phyloP scores from a whole-genome alignment of 92 coral and sea anemone species.

The Hydrozoanthus gracilis region DNA sequence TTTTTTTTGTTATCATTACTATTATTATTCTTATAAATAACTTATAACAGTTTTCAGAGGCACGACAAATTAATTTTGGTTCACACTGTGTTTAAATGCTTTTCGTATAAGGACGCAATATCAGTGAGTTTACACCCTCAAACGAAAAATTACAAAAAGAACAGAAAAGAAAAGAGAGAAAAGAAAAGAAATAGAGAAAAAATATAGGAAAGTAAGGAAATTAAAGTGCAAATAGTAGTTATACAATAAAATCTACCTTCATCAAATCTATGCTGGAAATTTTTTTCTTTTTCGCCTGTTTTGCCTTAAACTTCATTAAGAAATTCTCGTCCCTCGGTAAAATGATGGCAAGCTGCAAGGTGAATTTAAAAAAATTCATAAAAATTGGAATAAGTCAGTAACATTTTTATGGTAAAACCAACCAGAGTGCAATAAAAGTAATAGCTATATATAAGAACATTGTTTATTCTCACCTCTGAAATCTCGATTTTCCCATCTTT shows the following conservation, averaged over 20 bases:
- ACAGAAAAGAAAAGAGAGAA: no score
- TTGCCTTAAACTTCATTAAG: conserved; percentile 1
- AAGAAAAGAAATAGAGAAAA: no score
- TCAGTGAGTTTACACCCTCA: no score
- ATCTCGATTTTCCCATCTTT: conserved; percentile 45
- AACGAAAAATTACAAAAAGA: no score
- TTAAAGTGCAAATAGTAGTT: not conserved
- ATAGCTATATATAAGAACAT: not conserved
- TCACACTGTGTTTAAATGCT: no score
- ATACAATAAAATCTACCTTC: not conserved
- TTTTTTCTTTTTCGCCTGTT: conserved; percentile 16
- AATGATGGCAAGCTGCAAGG: conserved; percentile 33
- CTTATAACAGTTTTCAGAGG: no score
- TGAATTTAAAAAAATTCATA: not conserved
- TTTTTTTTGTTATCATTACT: not conserved
- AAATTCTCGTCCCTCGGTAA: conserved; percentile 44
- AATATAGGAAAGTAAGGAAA: not conserved
- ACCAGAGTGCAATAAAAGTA: no score
- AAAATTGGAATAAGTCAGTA: not conserved
- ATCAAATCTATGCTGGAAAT: conserved; percentile 41
- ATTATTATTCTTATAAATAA: no score
- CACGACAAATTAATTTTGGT: no score
- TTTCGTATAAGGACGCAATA: no score
- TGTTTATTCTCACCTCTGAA: conserved; percentile 6
- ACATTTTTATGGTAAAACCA: no score